Evolutionary conservation across 2,888 invertebrate species (phyloP), one percentile per base, ranked within the genome.

Genomic region (Eueremaeus valkanovi): DNA sequence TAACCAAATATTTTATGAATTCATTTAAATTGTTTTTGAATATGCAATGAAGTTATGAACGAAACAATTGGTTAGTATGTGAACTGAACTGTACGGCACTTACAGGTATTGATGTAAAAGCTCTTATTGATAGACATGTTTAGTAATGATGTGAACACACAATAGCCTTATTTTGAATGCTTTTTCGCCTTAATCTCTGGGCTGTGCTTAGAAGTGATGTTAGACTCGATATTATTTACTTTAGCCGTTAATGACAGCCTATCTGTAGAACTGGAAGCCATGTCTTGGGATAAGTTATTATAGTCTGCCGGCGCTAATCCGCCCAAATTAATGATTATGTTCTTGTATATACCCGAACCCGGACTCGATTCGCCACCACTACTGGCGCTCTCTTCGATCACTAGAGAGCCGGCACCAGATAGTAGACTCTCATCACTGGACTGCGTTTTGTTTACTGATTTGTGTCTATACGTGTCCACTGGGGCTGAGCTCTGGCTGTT

Each of bases 251-350:
- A 63, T 5, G 63, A 27, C 18, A 29, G 33, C 13, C 63, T 3
- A 63, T 33, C 33, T 33, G 63, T 36, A 18, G 63, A 33, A 63
- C 29, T 29, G 33, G 63, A 5, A 18, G 68, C 3, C 13, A 68
- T 3, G 29, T 68, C 40, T 18, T 36, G 24, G 3, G 68, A 24
- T 36, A 40, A 42, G 42, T 33, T 40, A 24, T 40, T 40, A 11
- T 36, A 33, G 21, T 75, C 55, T 42, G 49, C 11, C 1, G 21
- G 27, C 21, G 74, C 31, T 33, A 74, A 73, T 5, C 77, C 77
- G 13, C 79, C 78, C 9, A 79, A 73, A 76, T 77, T 79, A 18
- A 79, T 79, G 55, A 79, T 79, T 21, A 79, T 79, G 40, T 79
- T 79, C 49, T 79, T 79, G 45, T 79, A 79, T 16, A 79, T 78